phyloP scores from a whole-genome alignment of 1,140 invertebrate species.

The Argopecten irradians region DNA sequence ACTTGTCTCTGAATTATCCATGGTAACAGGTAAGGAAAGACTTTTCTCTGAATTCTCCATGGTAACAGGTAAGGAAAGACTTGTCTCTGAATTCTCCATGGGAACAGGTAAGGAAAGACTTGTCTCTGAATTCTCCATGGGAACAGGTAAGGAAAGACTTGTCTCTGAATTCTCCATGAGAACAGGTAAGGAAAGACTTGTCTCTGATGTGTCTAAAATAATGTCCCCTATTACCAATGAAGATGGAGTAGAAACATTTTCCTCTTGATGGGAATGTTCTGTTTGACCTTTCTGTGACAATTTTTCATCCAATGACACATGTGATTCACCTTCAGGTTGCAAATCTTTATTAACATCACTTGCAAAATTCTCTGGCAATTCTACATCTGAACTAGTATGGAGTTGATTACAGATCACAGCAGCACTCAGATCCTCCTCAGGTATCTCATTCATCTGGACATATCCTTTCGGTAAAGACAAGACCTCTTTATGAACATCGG shows the following conservation, averaged over 20 bases:
- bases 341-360: neutral
- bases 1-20: neutral
- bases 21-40: neutral
- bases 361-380: neutral
- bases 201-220: neutral
- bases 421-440: neutral
- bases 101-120: neutral
- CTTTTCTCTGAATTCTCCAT: neutral
- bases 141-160: neutral
- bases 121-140: neutral
- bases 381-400: neutral
- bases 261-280: neutral
- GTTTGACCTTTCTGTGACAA: neutral
- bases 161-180: neutral
- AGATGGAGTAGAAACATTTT: neutral
- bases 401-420: neutral
- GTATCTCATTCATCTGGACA: neutral
- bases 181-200: neutral
- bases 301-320: neutral
- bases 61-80: neutral
- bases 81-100: neutral
- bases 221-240: neutral
- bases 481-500: neutral
- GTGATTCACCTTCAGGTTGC: neutral
- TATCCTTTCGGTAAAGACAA: neutral